These are phyloP conservation scores for Dugesia japonica DNA, from an alignment of 2,888 invertebrate species.

Conservation along the genomic window DNA sequence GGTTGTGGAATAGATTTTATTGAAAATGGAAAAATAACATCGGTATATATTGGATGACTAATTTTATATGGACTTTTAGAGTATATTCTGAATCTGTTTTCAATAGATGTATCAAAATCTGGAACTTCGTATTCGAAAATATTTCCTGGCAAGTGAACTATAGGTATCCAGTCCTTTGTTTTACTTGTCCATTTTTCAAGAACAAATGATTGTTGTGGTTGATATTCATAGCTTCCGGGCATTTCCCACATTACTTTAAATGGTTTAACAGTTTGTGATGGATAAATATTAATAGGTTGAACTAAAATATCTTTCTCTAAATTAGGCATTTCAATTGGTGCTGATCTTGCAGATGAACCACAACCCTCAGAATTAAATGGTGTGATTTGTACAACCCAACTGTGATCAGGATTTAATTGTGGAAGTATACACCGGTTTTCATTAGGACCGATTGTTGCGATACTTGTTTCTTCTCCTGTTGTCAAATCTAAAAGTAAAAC, in stretches of 20 bases:
- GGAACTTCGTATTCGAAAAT: background rate
- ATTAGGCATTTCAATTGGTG: background rate
- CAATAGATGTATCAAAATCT: background rate
- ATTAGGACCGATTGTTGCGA: background rate
- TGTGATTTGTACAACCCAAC: constrained; percentile 14
- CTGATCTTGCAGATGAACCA: constrained; percentile 14
- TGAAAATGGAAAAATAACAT: background rate
- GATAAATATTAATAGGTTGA: constrained; percentile 20
- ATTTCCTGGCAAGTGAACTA: background rate
- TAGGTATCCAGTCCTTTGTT: constrained; percentile 32
- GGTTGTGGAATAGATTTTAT: background rate
- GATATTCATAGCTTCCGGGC: background rate
- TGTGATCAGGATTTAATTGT: constrained; percentile 24
- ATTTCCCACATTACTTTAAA: constrained; percentile 17
- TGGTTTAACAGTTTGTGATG: background rate
- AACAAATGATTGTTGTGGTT: background rate
- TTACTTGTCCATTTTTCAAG: constrained; percentile 34
- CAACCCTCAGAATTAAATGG: constrained; percentile 22
- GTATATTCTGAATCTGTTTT: constrained; percentile 58
- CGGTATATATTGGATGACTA: constrained; percentile 55
- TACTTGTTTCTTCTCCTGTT: constrained; percentile 21
- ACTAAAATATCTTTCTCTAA: background rate
- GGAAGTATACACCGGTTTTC: background rate
- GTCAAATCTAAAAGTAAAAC: constrained; percentile 26
- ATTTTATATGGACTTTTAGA: constrained; percentile 69